Evolutionary conservation across 2,888 invertebrate species (phyloP), one percentile per base, ranked within the genome.

Genomic region (Lepidochrysops patricia): DNA sequence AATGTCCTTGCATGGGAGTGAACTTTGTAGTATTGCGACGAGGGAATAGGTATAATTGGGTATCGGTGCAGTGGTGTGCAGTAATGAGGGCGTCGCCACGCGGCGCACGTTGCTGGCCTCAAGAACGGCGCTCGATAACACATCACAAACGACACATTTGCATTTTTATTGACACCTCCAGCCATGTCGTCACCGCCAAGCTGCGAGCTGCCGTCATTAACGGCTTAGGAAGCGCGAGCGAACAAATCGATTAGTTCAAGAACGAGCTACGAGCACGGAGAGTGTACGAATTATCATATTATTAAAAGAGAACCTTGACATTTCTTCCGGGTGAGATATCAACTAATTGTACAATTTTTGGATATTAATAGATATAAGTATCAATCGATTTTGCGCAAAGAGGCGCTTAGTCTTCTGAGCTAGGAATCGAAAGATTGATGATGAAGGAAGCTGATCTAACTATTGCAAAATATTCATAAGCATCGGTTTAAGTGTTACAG

Each of bases 91-190:
- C 19, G 29, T 54, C 54, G 58, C 34, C 50, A 58, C 32, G 32
- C 50, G 4, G 15, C 23, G 25, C 49, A 19, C 58, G 50, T 52
- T 25, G 34, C 25, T 32, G 26, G 32, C 32, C 23, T 58, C 49
- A 49, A 58, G 57, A 54, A 60, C 49, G 52, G 32, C 48, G 25
- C 54, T 50, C 58, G 52, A 59, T 59, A 29, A 9, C 29, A 54
- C 54, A 54, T 43, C 15, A 32, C 32, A 26, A 50, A 50, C 50
- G 57, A 50, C 15, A 19, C 60, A 67, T 67, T 64, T 67, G 68
- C 65, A 70, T 68, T 66, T 66, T 68, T 64, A 69, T 68, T 66
- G 62, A 60, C 35, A 43, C 43, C 19, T 43, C 19, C 43, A n/a
- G n/a, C n/a, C n/a, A n/a, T n/a, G 43, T 12, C 3, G 43, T 43